Percentiles rank a stretch among this genome's conserved stretches.
Conservation (phyloP, 2,888 invertebrate species). For the Chrysolina haemoptera region DNA sequence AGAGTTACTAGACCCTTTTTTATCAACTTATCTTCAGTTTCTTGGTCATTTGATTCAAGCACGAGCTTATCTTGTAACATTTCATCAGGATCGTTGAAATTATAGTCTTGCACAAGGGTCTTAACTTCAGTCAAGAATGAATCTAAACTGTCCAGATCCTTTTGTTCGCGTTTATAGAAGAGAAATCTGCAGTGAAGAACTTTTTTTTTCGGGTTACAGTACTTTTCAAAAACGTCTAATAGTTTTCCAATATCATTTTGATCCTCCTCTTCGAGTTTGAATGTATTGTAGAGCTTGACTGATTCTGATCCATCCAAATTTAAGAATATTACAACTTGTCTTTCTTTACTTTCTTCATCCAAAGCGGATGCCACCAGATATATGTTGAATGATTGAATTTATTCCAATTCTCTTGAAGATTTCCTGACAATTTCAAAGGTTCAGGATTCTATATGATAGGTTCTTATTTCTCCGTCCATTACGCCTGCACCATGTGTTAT, state of each 20-base stretch:
- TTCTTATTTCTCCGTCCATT: neutral
- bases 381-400: neutral
- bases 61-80: too few species aligned
- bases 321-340: neutral
- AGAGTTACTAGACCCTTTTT: too few species aligned
- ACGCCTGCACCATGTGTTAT: neutral
- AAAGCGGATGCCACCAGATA: neutral
- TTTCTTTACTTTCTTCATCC: neutral
- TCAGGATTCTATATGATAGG: neutral
- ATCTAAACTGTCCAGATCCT: too few species aligned
- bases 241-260: neutral
- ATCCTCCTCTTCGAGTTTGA: neutral
- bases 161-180: too few species aligned
- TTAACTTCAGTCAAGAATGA: too few species aligned
- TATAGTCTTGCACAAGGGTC: too few species aligned
- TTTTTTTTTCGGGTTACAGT: too few species aligned
- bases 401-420: neutral
- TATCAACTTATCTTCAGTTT: too few species aligned
- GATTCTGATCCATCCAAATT: neutral
- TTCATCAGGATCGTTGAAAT: too few species aligned
- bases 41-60: too few species aligned
- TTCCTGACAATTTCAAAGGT: neutral
- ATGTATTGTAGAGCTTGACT: neutral
- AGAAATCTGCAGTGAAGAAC: too few species aligned
- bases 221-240: too few species aligned